Conservation (phyloP, 2,113 vertebrate genomes). For the Eurypyga helias region DNA sequence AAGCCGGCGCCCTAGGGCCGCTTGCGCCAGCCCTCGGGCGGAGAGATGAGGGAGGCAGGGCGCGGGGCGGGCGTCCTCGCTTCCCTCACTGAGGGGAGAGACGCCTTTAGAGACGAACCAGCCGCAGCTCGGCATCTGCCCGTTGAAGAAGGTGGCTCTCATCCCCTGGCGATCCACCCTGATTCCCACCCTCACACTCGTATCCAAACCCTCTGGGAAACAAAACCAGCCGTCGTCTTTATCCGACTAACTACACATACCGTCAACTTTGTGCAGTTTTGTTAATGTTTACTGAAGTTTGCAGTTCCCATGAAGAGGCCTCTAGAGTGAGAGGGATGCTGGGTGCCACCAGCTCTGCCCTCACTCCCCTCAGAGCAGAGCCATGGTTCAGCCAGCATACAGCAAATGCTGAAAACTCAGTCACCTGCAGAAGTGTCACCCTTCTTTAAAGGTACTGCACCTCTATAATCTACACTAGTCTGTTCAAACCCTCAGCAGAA, state of each 20-base stretch:
- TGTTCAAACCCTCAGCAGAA: background rate
- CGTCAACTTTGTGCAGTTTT: background rate
- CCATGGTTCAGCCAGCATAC: rapidly evolving
- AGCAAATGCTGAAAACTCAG: rapidly evolving
- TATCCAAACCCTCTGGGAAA: background rate
- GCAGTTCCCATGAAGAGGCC: background rate
- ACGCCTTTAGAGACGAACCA: rapidly evolving
- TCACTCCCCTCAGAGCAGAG: rapidly evolving
- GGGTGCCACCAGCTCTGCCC: rapidly evolving
- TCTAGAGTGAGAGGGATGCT: background rate
- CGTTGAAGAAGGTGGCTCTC: rapidly evolving
- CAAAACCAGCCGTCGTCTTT: rapidly evolving
- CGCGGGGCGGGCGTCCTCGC: rapidly evolving
- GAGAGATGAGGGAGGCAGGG: background rate
- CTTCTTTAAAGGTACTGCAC: too few species aligned
- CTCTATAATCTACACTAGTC: rapidly evolving
- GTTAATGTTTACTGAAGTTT: too few species aligned
- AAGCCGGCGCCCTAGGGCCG: rapidly evolving
- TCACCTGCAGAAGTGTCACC: too few species aligned
- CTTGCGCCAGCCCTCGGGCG: background rate
- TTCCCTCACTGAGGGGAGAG: rapidly evolving
- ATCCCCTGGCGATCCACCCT: rapidly evolving
- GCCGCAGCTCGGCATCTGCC: rapidly evolving
- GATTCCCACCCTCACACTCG: rapidly evolving
- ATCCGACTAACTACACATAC: rapidly evolving